Base-by-base conservation (phyloP, 1,140 invertebrate genomes). In the Diorhabda carinulata region DNA sequence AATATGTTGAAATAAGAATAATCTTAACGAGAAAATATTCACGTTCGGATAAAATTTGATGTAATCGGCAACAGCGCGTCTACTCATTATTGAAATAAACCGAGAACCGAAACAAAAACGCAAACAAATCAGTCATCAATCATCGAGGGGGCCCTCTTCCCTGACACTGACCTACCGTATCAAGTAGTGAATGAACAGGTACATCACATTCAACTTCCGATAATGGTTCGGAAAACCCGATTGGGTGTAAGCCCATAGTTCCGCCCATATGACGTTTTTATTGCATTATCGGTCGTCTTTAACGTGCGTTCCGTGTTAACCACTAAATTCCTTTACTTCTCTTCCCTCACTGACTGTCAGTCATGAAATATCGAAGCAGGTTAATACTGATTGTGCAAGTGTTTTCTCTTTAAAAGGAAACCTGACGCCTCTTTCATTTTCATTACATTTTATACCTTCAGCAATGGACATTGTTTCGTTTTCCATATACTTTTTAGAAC, bases 261-360 rank as follows among this genome's bases (percentile, higher is more conserved):
- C 42, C 72, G 75, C 76, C 72, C 75, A 72, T 74, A 64, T 73
- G 68, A 60, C 68, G 67, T 74, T 76, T 77, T 78, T 76, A 74
- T 78, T 76, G 70, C 74, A 72, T 73, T 74, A 73, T 68, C 66
- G 67, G 73, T 66, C 64, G 63, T 65, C 66, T 25, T 71, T 25
- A 58, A 70, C 72, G 72, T 58, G 45, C 44, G 10, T 56, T 40
- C 47, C n/a, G 61, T 72, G 74, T 74, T 69, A 69, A 76, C 66
- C 70, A 73, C 69, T 73, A 74, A 74, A 25, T 25, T 25, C 25
- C 25, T 25, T 25, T 25, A 25, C 25, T 25, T 25, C 25, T 25
- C 25, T 25, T 25, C 25, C 25, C 25, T 25, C 25, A 25, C 25
- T 25, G 25, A 1, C 25, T 25, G 25, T 25, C 25, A 25, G 25